Evolutionary conservation across 2,113 vertebrate species (phyloP), one percentile per base, ranked within the genome.

Genomic region (Trematocara nigrifrons): DNA sequence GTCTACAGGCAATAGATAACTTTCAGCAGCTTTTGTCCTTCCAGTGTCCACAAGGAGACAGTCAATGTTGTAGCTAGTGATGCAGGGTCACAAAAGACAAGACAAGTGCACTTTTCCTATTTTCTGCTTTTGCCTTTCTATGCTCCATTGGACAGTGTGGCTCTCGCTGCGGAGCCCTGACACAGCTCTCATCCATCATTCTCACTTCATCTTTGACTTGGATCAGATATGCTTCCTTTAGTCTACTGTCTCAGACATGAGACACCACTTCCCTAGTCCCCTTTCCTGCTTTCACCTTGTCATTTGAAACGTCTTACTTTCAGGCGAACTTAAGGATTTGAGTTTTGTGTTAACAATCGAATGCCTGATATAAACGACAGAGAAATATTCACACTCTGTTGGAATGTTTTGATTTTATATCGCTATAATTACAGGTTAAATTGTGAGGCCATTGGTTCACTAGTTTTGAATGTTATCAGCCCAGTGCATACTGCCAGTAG

Each of bases 151-250:
- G 84, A 92, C 80, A 86, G 82, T n/a, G 38, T 29, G 57, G 40
- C 13, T 89, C 79, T 74, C 83, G 47, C 31, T 12, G 22, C 4
- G 8, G 35, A 86, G 78, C 79, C 42, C 82, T 86, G 80, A 66
- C 89, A 76, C 57, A 56, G 83, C 82, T 78, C 84, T 57, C 89
- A 95, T 94, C 92, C 90, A 93, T 95, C 93, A 93, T 92, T 54
- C 84, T 84, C 81, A 33, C 76, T 82, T 82, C 35, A 33, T 91
- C 81, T 89, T 33, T 86, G 76, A 88, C 82, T 71, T 16, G 52
- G 78, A 82, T 89, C 87, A 74, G 84, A 89, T 56, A 18, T 57
- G 81, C 80, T 80, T 85, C 47, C 56, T 84, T 71, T 79, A 74
- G 52, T 86, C 82, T 77, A 59, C 38, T 33, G 74, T 64, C 56